Percentiles rank a stretch among this genome's conserved stretches.
Evolutionary conservation across 2,888 invertebrate genomes (phyloP).

Genomic region (Meteorus colon): DNA sequence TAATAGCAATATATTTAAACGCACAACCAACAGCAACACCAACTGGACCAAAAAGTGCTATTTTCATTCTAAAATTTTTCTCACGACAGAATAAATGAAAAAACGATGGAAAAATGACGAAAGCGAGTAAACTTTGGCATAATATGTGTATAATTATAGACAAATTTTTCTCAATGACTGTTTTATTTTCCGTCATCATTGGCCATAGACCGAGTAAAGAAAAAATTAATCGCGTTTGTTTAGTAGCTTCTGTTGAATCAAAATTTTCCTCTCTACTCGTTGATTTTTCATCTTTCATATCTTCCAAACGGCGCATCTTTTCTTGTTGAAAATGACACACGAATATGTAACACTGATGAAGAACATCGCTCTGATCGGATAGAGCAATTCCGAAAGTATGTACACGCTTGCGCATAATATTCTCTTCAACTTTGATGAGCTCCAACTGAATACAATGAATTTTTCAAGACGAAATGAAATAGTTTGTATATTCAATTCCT

Average conservation of each 20-base stretch:
- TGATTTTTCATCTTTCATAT: too few species aligned
- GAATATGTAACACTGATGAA: too few species aligned
- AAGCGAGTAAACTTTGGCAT: slow-evolving; percentile 20
- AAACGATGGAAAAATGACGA: slow-evolving; percentile 32
- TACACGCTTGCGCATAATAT: too few species aligned
- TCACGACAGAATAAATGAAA: slow-evolving; percentile 37
- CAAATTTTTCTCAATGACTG: slow-evolving; percentile 28
- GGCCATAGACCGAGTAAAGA: slow-evolving; percentile 45
- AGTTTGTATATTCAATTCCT: too few species aligned
- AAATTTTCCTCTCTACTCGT: too few species aligned
- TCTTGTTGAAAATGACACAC: too few species aligned
- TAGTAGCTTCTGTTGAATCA: not conserved
- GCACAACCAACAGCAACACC: slow-evolving; percentile 32
- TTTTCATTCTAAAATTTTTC: slow-evolving; percentile 34
- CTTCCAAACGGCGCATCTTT: too few species aligned
- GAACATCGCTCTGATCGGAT: too few species aligned
- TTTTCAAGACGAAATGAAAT: too few species aligned
- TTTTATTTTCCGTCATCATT: slow-evolving; percentile 32
- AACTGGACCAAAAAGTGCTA: slow-evolving; percentile 39
- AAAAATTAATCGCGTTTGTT: slow-evolving; percentile 33
- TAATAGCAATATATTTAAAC: slow-evolving; percentile 34
- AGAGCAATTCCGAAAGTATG: too few species aligned
- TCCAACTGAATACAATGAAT: too few species aligned
- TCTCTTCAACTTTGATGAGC: too few species aligned
- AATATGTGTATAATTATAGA: slow-evolving; percentile 32